A percentile compares a stretch with the other conserved stretches of the same genome.
Conservation (phyloP, 2,888 invertebrate species). For the Amphipoea oculea region DNA sequence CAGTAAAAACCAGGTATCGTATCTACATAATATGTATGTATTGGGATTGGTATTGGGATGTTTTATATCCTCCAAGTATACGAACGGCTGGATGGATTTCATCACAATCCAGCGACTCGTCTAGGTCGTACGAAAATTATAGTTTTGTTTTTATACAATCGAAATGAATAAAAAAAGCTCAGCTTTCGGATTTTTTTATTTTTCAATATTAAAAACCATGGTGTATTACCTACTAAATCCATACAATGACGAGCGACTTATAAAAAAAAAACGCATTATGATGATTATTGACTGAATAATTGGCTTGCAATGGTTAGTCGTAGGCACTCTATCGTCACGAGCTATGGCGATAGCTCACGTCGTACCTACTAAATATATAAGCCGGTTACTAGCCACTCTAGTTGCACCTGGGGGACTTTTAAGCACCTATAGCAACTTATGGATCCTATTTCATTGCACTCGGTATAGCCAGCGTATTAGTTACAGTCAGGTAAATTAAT, state of each 20-base stretch:
- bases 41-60: neutral
- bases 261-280: neutral
- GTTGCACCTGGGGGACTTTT: neutral
- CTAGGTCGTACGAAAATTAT: neutral
- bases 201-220: neutral
- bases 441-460: neutral
- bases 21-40: neutral
- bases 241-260: neutral
- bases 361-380: neutral
- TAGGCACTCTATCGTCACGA: neutral
- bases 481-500: neutral
- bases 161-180: neutral
- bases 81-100: neutral
- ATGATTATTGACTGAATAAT: neutral
- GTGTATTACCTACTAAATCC: neutral
- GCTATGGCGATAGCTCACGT: neutral
- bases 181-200: neutral
- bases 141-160: neutral
- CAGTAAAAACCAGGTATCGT: neutral
- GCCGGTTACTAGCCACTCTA: too few relatives aligned
- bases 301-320: neutral
- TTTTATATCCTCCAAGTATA: neutral
- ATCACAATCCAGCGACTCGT: neutral
- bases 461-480: neutral
- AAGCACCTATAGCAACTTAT: neutral